Evolutionary conservation across 1,140 invertebrate genomes (phyloP), one percentile per base, ranked within the genome.

Genomic region (Lasaia peninsularis): DNA sequence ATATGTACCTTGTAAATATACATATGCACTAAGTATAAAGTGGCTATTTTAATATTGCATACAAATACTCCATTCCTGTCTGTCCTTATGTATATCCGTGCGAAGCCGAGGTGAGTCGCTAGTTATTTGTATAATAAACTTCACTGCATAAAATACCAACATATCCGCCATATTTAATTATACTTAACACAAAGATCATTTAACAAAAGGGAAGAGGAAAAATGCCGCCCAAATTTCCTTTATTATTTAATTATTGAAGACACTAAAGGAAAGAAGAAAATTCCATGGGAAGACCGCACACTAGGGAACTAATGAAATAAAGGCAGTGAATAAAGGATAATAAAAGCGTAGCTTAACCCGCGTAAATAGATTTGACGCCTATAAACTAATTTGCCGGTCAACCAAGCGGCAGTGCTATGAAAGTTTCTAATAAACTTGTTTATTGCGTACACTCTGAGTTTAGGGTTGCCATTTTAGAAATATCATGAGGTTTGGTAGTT

Each of bases 361-460:
- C 33, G 21, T 44, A 57, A 65, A 57, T 58, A 57, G 50, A 51
- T 58, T 65, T 65, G 56, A 60, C 63, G 55, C 14, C 58, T 58
- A 62, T 62, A 62, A 58, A 54, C 58, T 60, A 65, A 65, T 65
- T 61, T 52, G 18, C 53, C 53, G 53, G 40, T 48, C 40, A 48
- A 48, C 20, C 37, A 44, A 28, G 6, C 40, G 53, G 21, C 53
- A 16, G 53, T 24, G 24, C 21, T 37, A 24, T 24, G 34, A 14
- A 14, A 54, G 52, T 54, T 48, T 52, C 20, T 55, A 55, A 55
- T 55, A 40, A 55, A 48, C 20, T 44, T 16, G 35, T 31, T 55
- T 55, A 55, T 55, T 21, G 14, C 21, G 34, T 37, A 16, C 18
- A 14, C 12, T 35, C 12, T 21, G n/a, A 7, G 18, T 24, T 21